Evolutionary conservation across 2,888 invertebrate genomes (phyloP).

Genomic region (Nemotelus nigrinus): DNA sequence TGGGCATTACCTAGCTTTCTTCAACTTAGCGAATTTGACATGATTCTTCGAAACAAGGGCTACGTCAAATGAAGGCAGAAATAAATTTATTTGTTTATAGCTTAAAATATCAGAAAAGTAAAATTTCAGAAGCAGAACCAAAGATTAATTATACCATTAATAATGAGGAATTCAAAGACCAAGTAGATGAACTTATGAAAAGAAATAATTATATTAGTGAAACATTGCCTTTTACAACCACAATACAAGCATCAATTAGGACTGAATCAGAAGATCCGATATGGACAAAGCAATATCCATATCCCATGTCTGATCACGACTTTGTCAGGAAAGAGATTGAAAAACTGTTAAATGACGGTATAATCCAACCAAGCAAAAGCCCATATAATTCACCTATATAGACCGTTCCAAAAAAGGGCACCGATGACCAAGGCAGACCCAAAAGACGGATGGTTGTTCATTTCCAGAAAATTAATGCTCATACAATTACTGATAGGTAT

Average conservation of each 20-base stretch:
- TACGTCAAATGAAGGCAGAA: neutral
- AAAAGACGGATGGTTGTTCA: neutral
- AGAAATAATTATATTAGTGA: neutral
- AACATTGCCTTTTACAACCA: neutral
- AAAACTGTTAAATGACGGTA: neutral
- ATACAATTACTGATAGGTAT: slow-evolving; percentile 18
- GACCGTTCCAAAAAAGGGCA: slow-evolving; percentile 18
- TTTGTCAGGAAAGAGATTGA: slow-evolving; percentile 8
- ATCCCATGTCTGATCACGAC: slow-evolving; percentile 3
- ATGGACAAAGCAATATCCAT: slow-evolving; percentile 11
- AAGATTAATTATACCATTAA: slow-evolving; percentile 6
- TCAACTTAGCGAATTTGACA: neutral
- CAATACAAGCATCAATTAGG: slow-evolving; percentile 3
- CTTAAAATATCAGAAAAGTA: neutral
- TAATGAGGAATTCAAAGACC: neutral
- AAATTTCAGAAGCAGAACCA: no score
- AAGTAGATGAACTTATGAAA: neutral
- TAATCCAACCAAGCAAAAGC: neutral
- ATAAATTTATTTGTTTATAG: neutral
- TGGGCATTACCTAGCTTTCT: neutral
- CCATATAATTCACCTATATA: slow-evolving; percentile 6
- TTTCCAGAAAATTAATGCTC: slow-evolving; percentile 13
- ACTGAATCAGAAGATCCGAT: neutral
- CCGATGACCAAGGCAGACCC: neutral
- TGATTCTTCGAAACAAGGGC: neutral